Evolutionary conservation across 2,797 vertebrate species (phyloP), one percentile per base, ranked within the genome.

Genomic region (Gallinago solitaria): DNA sequence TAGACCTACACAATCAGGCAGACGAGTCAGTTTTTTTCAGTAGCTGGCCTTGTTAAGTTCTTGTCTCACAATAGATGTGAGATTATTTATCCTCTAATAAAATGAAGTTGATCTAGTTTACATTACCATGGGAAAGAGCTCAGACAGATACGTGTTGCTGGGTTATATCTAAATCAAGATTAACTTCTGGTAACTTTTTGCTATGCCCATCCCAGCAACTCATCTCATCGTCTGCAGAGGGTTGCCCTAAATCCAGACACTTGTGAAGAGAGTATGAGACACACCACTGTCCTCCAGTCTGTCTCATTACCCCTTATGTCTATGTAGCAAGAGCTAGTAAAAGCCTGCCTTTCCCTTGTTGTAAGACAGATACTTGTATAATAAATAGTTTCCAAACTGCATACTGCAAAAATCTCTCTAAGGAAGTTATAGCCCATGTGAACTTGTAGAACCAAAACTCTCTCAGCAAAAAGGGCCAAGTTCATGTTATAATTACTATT

Each of bases 141-240:
- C 23, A 41, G 16, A 45, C 5, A 63, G 18, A 20, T 37, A 12
- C 0, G 0, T 11, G 27, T n/a, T 77, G 17, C 21, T 56, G 15
- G 25, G 12, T 56, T 80, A 47, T 14, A 8, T 9, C 60, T 51
- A 16, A 16, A 60, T 32, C 56, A 63, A 45, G 6, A 13, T 91
- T 41, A 63, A 5, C 9, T 68, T 80, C 60, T 87, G 56, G 6
- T 70, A 74, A 16, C 5, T 45, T 87, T 79, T 30, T 83, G 14
- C 23, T 45, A 3, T 37, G 17, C 12, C 33, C 45, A 57, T 53
- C 27, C 19, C 50, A 61, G 56, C 43, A 90, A 23, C 25, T 87
- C 27, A 47, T 32, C 7, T 82, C 8, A 9, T 25, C 71, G 1
- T 64, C 47, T 9, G 7, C 57, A 51, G 30, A 24, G 5, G 9